phyloP scores from a whole-genome alignment of 1,140 invertebrate species.

The Hypsibius dujardini region DNA sequence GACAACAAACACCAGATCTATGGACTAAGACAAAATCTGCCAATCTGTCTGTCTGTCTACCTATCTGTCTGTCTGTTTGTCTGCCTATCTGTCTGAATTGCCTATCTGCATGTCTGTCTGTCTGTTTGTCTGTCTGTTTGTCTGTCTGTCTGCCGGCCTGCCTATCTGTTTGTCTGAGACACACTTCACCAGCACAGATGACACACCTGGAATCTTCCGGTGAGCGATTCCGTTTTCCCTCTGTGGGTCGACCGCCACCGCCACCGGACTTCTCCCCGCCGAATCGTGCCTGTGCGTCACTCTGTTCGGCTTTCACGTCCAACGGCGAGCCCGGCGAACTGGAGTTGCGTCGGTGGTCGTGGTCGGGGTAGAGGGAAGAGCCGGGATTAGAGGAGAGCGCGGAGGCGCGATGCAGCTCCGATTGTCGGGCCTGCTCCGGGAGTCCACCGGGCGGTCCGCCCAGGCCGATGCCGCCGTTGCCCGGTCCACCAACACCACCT shows the following conservation, averaged over 20 bases:
- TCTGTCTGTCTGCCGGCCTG: no score
- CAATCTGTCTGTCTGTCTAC: no score
- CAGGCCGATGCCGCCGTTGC: no score
- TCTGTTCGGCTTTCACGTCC: not conserved
- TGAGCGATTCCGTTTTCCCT: constrained; percentile 11
- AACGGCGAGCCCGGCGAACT: not conserved
- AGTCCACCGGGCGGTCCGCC: constrained; percentile 24
- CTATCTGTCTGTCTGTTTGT: no score
- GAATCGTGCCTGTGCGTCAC: constrained; percentile 17
- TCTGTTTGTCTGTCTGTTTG: no score
- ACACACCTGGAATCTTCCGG: constrained; percentile 23
- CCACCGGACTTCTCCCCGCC: constrained; percentile 18
- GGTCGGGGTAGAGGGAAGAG: not conserved
- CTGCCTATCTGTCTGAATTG: no score
- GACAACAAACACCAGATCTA: no score
- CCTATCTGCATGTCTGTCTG: no score
- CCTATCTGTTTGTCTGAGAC: no score
- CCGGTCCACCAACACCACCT: no score
- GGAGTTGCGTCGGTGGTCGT: constrained; percentile 1
- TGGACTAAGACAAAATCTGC: no score
- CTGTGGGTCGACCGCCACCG: constrained; percentile 9
- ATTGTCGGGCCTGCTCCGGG: constrained; percentile 20
- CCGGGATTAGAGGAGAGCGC: constrained; percentile 16
- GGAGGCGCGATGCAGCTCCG: constrained; percentile 1
- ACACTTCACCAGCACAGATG: no score